Base-by-base conservation (phyloP, 1,140 invertebrate genomes). In the Drosophila novamexicana region DNA sequence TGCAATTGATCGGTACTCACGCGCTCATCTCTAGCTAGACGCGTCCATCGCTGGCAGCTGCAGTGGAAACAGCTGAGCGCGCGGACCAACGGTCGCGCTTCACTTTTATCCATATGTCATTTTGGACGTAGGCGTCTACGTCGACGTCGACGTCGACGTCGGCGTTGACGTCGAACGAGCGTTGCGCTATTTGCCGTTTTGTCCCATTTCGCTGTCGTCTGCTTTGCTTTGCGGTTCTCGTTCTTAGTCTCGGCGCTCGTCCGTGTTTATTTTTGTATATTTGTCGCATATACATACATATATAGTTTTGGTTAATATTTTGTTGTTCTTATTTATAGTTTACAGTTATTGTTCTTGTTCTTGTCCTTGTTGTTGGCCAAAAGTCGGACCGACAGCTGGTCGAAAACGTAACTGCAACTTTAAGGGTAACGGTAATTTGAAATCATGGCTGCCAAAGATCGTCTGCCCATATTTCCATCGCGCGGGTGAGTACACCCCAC, bases 401-500 rank as follows among this genome's bases (percentile, higher is more conserved):
- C 36, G 36, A 22, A 29, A 29, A 7, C 39, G 18, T 18, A 57
- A 71, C 42, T 65, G 18, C 52, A 5, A 29, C 22, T 4, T 4
- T 5, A 29, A 65, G 18, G 18, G 18, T 71, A 71, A 65, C 69
- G 53, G 62, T 58, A 62, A 69, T 9, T 16, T 52, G 12, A 34
- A 52, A 96, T 95, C 93, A 98, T 98, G 97, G 98, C 97, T 92
- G 95, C 96, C 92, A 98, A 97, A 94, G 98, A 99, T 90, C 96
- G 96, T 93, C 95, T 99, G 88, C 95, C 97, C 58, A 97, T 99
- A 94, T 99, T 99, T 94, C 98, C 98, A 90, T 99, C 98, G 90
- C 95, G 98, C 94, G 98, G 99, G 98, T 99, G 95, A 97, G 96
- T 95, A 71, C 22, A 37, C n/a, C 5, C 8, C 12, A 14, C 32